Evolutionary conservation across 2,797 vertebrate species (phyloP), one percentile per base, ranked within the genome.

Genomic region (Naso thynnoides): DNA sequence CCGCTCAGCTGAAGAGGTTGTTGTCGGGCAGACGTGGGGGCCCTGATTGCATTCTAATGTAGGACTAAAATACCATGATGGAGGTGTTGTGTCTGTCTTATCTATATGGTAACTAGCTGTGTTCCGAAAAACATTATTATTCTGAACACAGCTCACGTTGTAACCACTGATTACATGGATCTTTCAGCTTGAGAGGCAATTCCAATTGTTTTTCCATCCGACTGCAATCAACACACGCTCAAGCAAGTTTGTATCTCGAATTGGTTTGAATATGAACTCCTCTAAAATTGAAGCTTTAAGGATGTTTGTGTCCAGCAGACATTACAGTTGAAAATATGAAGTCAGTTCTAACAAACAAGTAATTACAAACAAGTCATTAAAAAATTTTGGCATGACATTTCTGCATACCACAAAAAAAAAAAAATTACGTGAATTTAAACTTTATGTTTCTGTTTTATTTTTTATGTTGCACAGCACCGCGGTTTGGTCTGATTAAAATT

Each of bases 81-180:
- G 74, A 72, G 56, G 47, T 33, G 27, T 53, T 71, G 66, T 24
- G 55, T 76, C 62, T 74, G 64, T 79, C 85, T 87, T 83, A 89
- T 94, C 89, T 92, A 91, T 91, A 93, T 93, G 91, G 82, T 90
- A 93, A 93, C 87, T 50, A 92, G 88, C 67, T 78, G 70, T 47
- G 71, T 62, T 56, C 48, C 19, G n/a, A 55, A 23, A 56, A 77
- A 66, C 61, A 86, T 92, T 89, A 77, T 71, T 72, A 90, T 92
- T 91, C 88, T 53, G 65, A 83, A 65, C 78, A 58, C 65, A 73
- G 69, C 58, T 48, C 59, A 41, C 72, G 77, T 70, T 76, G 81
- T 70, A 76, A 65, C 60, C 41, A 13, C 75, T 89, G 86, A 91
- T 90, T 91, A 87, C 88, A 88, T n/a, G 72, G 84, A 83, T 88